Conservation (phyloP, 1,140 invertebrate genomes). For the Cyrtorhinus lividipennis region DNA sequence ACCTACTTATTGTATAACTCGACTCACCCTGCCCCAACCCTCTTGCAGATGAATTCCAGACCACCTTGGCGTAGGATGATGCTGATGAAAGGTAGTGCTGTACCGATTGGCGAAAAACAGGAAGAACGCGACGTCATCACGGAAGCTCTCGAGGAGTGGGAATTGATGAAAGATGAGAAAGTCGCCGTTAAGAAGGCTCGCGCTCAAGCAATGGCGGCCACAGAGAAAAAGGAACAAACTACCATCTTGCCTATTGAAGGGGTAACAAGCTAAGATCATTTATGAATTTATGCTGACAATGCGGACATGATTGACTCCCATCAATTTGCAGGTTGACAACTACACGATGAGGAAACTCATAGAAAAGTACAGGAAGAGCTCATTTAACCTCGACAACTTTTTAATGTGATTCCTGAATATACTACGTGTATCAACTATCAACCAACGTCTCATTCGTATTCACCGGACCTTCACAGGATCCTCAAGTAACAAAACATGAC, state of each 20-base stretch:
- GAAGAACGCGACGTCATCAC: not conserved
- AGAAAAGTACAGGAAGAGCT: not conserved
- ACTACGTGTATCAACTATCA: too few species aligned
- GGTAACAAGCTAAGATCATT: not conserved
- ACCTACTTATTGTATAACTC: too few species aligned
- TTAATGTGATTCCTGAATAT: too few species aligned
- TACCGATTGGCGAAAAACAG: not conserved
- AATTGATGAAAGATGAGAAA: slow-evolving; percentile 4
- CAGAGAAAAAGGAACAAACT: not conserved
- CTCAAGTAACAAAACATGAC: too few species aligned
- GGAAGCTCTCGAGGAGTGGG: not conserved
- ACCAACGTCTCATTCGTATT: too few species aligned
- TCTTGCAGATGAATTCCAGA: not conserved
- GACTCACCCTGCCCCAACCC: too few species aligned
- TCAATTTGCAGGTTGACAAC: not conserved
- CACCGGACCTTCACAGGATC: too few species aligned
- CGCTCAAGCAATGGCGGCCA: not conserved
- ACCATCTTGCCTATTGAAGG: not conserved
- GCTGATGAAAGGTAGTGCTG: not conserved
- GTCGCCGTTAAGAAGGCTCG: not conserved
- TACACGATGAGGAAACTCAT: slow-evolving; percentile 2
- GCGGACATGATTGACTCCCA: not conserved
- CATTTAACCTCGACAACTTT: not conserved
- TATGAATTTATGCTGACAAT: not conserved
- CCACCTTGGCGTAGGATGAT: not conserved